These are phyloP conservation scores for Hydrotaea diabolus DNA, from an alignment of 2,888 invertebrate species.

Conservation along the genomic window DNA sequence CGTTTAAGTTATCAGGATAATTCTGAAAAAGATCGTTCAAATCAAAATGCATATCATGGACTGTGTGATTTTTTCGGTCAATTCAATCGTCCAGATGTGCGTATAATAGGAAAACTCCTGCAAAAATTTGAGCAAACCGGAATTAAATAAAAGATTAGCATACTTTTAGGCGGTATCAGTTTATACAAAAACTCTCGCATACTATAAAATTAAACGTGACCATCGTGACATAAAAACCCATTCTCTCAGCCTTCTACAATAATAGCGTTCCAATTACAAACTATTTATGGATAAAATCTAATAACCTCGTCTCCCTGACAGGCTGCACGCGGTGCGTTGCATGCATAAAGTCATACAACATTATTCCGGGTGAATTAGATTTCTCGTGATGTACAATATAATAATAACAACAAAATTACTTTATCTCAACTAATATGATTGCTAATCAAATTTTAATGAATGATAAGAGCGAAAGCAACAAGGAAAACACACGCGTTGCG, in stretches of 20 bases:
- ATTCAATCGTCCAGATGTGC: no score
- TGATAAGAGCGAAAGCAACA: conserved; percentile 32
- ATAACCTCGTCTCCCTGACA: neutral
- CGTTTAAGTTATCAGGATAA: no score
- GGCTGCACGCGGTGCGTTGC: neutral
- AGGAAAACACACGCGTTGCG: neutral
- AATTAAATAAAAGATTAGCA: neutral
- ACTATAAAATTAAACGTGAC: no score
- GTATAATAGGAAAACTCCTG: no score
- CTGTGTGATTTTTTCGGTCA: no score
- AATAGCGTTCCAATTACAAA: neutral
- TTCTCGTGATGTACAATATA: neutral
- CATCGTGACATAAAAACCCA: no score
- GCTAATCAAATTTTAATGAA: conserved; percentile 47
- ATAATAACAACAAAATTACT: conserved; percentile 34
- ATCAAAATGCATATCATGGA: no score
- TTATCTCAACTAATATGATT: conserved; percentile 39
- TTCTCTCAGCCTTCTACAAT: neutral
- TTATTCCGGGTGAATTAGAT: neutral
- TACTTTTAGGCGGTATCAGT: neutral
- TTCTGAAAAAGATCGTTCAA: no score
- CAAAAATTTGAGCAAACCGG: no score
- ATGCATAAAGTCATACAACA: conserved; percentile 2
- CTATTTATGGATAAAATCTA: conserved; percentile 13
- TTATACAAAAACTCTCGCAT: neutral